Evolutionary conservation across 2,113 vertebrate genomes (phyloP).

Genomic region (Cygnus atratus): DNA sequence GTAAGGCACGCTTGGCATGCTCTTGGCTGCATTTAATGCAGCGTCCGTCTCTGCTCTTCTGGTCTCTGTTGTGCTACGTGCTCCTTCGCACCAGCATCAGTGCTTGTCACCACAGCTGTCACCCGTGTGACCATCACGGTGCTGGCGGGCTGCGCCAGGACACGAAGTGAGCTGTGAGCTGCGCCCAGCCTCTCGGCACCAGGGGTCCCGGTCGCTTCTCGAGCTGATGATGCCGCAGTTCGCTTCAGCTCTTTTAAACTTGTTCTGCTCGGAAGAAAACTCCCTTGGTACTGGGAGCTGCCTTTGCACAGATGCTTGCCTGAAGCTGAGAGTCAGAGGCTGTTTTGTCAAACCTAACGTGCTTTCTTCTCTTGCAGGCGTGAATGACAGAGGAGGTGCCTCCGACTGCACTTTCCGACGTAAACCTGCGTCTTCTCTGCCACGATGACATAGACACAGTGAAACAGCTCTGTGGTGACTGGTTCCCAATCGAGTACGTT

Average conservation of each 20-base stretch:
- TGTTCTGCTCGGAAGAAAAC: neutral
- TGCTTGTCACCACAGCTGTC: too few relatives aligned
- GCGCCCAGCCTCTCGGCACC: neutral
- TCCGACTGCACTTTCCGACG: constrained; percentile 91
- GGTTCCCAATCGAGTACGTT: constrained; percentile 98
- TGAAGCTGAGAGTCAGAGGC: neutral
- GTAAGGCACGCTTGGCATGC: neutral
- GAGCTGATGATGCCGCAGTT: accelerated
- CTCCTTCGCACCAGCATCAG: accelerated
- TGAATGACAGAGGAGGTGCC: constrained; percentile 99
- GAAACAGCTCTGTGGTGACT: constrained; percentile 95
- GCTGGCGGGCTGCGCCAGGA: neutral
- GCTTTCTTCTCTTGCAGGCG: constrained; percentile 77
- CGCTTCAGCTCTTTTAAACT: neutral
- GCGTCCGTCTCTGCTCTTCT: neutral
- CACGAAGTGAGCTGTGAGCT: neutral
- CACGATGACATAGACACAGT: constrained; percentile 99
- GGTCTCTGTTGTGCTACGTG: neutral
- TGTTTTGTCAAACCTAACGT: accelerated
- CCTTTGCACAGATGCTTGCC: neutral
- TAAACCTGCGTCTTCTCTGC: constrained; percentile 96
- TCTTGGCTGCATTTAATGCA: neutral
- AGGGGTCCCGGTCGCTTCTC: neutral
- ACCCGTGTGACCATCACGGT: too few relatives aligned
- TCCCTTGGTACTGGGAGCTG: neutral